Base-by-base conservation (phyloP, 2,113 vertebrate genomes). In the Onychorhynchus coronatus region DNA sequence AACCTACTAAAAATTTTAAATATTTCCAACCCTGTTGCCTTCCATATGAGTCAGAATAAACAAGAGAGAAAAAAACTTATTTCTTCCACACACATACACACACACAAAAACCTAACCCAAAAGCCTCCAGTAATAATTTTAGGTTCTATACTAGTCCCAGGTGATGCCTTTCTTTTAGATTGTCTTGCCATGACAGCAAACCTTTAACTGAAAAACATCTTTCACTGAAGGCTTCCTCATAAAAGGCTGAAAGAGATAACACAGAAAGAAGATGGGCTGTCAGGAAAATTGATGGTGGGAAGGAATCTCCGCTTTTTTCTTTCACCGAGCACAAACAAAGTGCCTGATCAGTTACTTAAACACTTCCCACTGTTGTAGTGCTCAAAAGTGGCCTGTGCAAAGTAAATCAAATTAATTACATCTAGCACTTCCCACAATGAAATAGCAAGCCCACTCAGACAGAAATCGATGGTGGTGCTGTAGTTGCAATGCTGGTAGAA, bases 231-330 rank as follows among this genome's bases (percentile, higher is more conserved):
- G 58, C 72, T 94, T 93, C 73, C 90, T 95, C 81, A 82, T 96
- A 96, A 97, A 96, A 93, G 79, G 44, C 87, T 90, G 89, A 94
- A 97, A 87, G 85, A 96, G 90, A 92, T 96, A 97, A 93, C 95
- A 93, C 11, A 65, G 66, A 33, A 52, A 89, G 95, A 94, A 93
- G 95, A 95, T 92, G 90, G 72, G 30, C 71, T 97, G 91, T 83
- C 96, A 94, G 79, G 73, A 75, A 95, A 97, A 97, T 91, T 85
- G 82, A 95, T 94, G 82, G 58, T 87, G 77, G 79, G 87, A 94
- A 86, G 87, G 84, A 86, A 74, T 88, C 39, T 65, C 77, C 61
- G 46, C 65, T 88, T 92, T 96, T 93, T 82, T 58, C 46, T 92
- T 95, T 85, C 84, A 65, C 28, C 15, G 41, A 78, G 78, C 1